Percentiles rank a stretch among this genome's conserved stretches.
Conservation (phyloP, 1,140 invertebrate species). For the Ridgeia piscesae region DNA sequence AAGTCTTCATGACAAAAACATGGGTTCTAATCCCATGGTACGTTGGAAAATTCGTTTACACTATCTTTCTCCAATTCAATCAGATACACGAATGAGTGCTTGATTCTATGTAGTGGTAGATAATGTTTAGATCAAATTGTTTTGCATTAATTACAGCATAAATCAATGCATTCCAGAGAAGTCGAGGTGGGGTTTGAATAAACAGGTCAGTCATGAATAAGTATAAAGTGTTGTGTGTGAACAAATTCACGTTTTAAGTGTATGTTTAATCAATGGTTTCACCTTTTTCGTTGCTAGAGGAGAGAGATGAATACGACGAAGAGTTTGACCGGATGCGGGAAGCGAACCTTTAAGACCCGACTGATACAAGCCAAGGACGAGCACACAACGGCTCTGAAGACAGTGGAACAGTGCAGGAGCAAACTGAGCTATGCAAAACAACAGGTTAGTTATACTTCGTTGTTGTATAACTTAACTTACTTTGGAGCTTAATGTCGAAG, state of each 20-base stretch:
- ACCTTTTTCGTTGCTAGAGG: slow-evolving; percentile 39
- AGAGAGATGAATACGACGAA: slow-evolving; percentile 56
- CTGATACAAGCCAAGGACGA: slow-evolving; percentile 53
- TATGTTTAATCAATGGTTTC: background rate
- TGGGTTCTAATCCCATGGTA: background rate
- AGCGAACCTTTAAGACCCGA: slow-evolving; percentile 51
- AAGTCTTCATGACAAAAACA: background rate
- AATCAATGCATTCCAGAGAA: no score
- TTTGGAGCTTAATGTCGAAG: no score
- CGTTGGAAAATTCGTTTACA: background rate
- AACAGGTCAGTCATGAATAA: no score
- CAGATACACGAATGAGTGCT: no score
- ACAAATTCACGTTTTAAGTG: no score
- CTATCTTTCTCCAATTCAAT: background rate
- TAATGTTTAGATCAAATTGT: no score
- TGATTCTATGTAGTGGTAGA: no score
- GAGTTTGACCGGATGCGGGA: slow-evolving; percentile 58
- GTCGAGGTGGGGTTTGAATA: no score
- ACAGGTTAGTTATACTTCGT: slow-evolving; percentile 38
- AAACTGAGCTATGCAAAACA: slow-evolving; percentile 45
- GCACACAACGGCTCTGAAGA: slow-evolving; percentile 38
- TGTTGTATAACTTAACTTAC: no score
- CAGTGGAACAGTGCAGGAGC: slow-evolving; percentile 48
- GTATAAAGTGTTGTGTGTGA: no score
- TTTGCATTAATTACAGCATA: no score